These are phyloP conservation scores for Ateles fusciceps DNA, from an alignment of 2,797 vertebrate genomes.

Conservation along the genomic window DNA sequence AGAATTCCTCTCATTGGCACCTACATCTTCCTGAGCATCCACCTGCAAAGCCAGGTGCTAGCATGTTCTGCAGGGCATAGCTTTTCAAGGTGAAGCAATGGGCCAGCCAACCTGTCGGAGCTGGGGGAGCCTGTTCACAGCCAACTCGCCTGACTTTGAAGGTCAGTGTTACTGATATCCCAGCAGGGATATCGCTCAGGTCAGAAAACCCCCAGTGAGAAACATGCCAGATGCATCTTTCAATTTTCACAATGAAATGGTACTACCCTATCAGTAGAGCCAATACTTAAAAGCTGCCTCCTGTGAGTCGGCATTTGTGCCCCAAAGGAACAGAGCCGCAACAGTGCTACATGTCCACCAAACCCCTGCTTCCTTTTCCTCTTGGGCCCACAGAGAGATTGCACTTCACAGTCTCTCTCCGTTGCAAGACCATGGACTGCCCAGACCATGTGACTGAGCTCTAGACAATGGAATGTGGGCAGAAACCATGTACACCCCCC, in stretches of 20 bases:
- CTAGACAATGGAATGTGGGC: not conserved
- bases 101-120: not conserved
- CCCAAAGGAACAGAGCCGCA: slow-evolving; percentile 1
- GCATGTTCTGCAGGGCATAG: not conserved
- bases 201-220: not conserved
- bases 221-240: not conserved
- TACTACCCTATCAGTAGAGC: not conserved
- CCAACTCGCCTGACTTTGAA: not conserved
- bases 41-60: not conserved
- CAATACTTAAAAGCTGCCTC: slow-evolving; percentile 25
- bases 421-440: not conserved
- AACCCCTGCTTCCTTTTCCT: not conserved
- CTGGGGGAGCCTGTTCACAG: not conserved
- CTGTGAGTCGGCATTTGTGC: not conserved
- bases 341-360: not conserved
- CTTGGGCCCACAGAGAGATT: not conserved
- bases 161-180: not conserved
- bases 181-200: not conserved
- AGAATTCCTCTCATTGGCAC: not conserved
- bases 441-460: not conserved
- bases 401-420: not conserved
- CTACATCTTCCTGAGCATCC: not conserved
- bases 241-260: not conserved
- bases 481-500: not conserved
- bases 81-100: not conserved